These are phyloP conservation scores for Gavia stellata DNA, from an alignment of 2,113 vertebrate genomes.

Conservation along the genomic window DNA sequence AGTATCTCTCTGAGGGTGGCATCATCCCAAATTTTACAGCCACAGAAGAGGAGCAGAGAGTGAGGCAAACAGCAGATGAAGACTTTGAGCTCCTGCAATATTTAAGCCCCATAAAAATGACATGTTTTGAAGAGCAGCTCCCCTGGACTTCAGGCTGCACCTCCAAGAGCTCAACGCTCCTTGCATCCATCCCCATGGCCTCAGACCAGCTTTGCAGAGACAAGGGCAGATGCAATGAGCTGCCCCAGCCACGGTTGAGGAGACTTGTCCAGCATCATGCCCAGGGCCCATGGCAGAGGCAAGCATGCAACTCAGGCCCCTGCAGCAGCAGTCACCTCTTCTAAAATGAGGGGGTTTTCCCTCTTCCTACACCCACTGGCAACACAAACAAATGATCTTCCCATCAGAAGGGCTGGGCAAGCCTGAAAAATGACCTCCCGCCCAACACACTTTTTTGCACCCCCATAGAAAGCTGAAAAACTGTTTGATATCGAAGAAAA, in stretches of 20 bases:
- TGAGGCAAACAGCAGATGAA: background rate
- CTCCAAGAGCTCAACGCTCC: background rate
- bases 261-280: background rate
- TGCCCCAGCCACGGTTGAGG: background rate
- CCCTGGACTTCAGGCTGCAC: background rate
- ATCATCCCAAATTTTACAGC: background rate
- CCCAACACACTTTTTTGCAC: background rate
- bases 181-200: background rate
- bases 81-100: background rate
- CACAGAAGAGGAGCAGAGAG: background rate
- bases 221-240: rapidly evolving
- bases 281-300: background rate
- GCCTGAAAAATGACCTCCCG: background rate
- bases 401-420: background rate
- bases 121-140: background rate
- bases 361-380: background rate
- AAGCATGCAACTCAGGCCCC: background rate
- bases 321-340: background rate
- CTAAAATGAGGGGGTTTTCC: rapidly evolving
- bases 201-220: background rate
- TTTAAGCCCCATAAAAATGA: background rate
- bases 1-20: background rate
- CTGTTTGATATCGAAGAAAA: background rate
- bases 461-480: background rate
- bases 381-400: background rate